Evolutionary conservation across 2,888 invertebrate species (phyloP).

Genomic region (Linnaemya tessellans): DNA sequence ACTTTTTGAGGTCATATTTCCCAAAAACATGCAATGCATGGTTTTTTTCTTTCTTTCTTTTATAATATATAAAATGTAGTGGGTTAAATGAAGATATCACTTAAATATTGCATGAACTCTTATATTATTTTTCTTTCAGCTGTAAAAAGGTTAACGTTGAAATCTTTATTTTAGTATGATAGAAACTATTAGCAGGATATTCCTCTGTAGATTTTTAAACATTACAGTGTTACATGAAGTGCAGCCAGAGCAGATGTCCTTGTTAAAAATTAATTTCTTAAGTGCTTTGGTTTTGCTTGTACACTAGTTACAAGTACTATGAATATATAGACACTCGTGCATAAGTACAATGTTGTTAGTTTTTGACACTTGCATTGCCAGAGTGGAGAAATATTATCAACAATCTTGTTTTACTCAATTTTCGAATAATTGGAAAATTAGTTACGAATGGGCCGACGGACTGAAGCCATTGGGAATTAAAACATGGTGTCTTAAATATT

Average conservation of each 20-base stretch:
- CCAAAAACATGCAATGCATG: slow-evolving; percentile 60
- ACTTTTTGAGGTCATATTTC: slow-evolving; percentile 64
- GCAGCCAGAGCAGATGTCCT: slow-evolving; percentile 67
- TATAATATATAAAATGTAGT: slow-evolving; percentile 1
- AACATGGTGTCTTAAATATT: slow-evolving; percentile 8
- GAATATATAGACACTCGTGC: slow-evolving; percentile 23
- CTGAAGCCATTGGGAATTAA: slow-evolving; percentile 22
- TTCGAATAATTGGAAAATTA: slow-evolving; percentile 16
- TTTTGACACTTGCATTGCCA: slow-evolving; percentile 9
- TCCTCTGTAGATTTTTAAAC: not conserved
- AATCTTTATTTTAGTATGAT: slow-evolving; percentile 9
- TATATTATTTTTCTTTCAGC: not conserved
- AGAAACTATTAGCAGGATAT: not conserved
- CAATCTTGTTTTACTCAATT: slow-evolving; percentile 6
- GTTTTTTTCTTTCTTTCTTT: not conserved
- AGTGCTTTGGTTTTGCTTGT: slow-evolving; percentile 65
- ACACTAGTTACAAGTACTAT: slow-evolving; percentile 22
- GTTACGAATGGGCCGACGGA: not conserved
- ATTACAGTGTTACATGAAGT: slow-evolving; percentile 14
- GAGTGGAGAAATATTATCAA: not conserved
- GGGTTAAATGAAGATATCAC: slow-evolving; percentile 54
- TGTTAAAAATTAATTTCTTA: slow-evolving; percentile 70
- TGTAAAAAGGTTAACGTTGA: slow-evolving; percentile 20
- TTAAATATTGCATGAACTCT: slow-evolving; percentile 21
- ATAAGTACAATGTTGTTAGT: not conserved